Evolutionary conservation across 2,888 invertebrate genomes (phyloP), one percentile per base, ranked within the genome.

Genomic region (Ichneumoninae sp.): DNA sequence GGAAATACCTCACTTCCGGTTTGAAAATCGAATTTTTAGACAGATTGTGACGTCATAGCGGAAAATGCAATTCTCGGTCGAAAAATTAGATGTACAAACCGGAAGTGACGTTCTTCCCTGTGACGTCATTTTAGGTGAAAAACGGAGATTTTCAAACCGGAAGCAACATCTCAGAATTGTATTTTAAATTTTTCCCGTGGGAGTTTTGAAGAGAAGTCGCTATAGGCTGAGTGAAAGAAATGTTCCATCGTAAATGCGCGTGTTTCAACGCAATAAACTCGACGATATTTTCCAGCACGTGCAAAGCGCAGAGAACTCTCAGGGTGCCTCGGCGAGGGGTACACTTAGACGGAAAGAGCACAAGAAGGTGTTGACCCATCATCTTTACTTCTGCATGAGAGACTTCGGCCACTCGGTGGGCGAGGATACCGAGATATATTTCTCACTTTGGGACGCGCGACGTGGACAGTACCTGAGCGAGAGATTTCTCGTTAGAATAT

Each of bases 351-450:
- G 95, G 74, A 95, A 94, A 88, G 95, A 95, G 90, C 94, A 94
- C 75, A 95, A 94, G 83, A 95, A 95, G 91, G 94, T 95, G 1
- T 94, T 96, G 52, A 96, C 96, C 0, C 97, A 97, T 93, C 97
- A 98, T 93, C 94, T 98, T 44, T 96, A 97, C 94, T 97, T 98
- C 93, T 97, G 97, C 91, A 97, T 98, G 96, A 94, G 97, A 19
- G 97, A 98, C 93, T 98, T 98, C 92, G 97, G 97, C 0, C 97
- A 97, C 72, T 96, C 98, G 1, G 97, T 97, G 0, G 98, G 95
- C 62, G 96, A 98, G 93, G 98, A 98, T 91, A 97, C 97, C 0
- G 98, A 98, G 94, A 96, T 98, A 19, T 96, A 97, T 89, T 97
- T 98, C 90, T 97, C 97, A 90, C 94, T 98, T 0, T 98, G 97